Conservation (phyloP, 1,140 invertebrate species). For the Caenorhabditis briggsae region DNA sequence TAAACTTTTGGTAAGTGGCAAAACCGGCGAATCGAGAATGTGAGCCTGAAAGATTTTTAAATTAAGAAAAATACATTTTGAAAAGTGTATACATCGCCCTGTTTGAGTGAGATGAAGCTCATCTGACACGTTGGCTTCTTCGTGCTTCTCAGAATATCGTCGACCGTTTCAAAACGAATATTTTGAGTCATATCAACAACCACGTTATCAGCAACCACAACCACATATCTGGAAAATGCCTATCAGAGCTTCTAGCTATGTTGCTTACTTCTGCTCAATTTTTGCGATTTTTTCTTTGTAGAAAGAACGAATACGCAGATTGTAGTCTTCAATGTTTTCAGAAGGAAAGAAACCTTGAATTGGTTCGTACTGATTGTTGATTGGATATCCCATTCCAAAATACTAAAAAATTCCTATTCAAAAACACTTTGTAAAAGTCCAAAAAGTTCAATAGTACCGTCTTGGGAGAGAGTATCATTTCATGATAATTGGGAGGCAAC, state of each 20-base stretch:
- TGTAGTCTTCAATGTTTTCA: slow-evolving; percentile 21
- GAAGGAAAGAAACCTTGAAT: neutral
- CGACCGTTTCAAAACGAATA: neutral
- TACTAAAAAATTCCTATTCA: neutral
- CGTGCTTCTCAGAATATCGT: slow-evolving; percentile 31
- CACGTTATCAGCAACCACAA: slow-evolving; percentile 35
- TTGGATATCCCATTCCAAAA: slow-evolving; percentile 11
- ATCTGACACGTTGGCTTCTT: slow-evolving; percentile 14
- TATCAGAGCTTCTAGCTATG: neutral
- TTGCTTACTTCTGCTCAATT: slow-evolving; percentile 25
- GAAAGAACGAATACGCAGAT: slow-evolving; percentile 5
- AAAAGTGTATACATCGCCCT: slow-evolving; percentile 5
- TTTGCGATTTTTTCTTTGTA: neutral
- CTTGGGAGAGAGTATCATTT: slow-evolving; percentile 29
- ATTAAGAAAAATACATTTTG: neutral
- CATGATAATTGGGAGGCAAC: neutral
- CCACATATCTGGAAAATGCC: neutral
- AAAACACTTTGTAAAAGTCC: neutral
- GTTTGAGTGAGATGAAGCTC: slow-evolving; percentile 23
- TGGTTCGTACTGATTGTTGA: slow-evolving; percentile 31
- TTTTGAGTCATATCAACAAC: slow-evolving; percentile 33
- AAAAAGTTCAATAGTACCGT: neutral
- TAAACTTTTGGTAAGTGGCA: slow-evolving; percentile 34
- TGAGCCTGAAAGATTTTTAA: neutral
- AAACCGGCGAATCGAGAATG: neutral